Evolutionary conservation across 2,113 vertebrate genomes (phyloP), one percentile per base, ranked within the genome.

Genomic region (Calyptomena viridis): DNA sequence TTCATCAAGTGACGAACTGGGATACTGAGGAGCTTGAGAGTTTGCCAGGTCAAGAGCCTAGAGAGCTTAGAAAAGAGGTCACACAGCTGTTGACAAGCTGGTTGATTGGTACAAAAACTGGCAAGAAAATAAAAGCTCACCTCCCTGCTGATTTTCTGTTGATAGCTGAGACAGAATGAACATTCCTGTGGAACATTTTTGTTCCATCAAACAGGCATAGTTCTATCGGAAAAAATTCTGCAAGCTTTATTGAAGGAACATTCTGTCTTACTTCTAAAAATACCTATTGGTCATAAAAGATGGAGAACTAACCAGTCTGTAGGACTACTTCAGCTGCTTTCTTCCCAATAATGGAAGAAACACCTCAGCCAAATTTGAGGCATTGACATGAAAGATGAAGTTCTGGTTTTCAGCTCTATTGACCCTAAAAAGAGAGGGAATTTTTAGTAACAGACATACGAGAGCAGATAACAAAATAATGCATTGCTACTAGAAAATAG

Each of bases 211-310:
- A 94, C 47, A 94, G 63, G 37, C 71, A 91, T 87, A 55, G 0
- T 42, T 56, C 79, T 84, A 46, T 4, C 55, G 93, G 87, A 96
- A 95, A 94, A 96, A 94, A 56, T 10, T 77, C 60, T 92, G 52
- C 76, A 86, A 80, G 39, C 44, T 86, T 67, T 90, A 60, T 12
- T 88, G 72, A 93, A 94, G 76, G 92, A 96, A 94, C 94, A 94
- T 88, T 94, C 83, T 92, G 93, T 93, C 82, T 95, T 83, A 90
- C 78, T 83, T 94, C 94, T 96, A 96, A 96, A 96, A 95, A 95
- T 93, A 94, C 56, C 44, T 81, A 20, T 37, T 92, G 72, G 68
- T 86, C 75, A 49, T 86, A 86, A 77, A 91, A 90, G 87, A 88
- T 50, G 85, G 49, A 84, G 77, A 90, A 59, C 35, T 35, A 91